Conservation (phyloP, 2,888 invertebrate species). For the Oligia strigilis region DNA sequence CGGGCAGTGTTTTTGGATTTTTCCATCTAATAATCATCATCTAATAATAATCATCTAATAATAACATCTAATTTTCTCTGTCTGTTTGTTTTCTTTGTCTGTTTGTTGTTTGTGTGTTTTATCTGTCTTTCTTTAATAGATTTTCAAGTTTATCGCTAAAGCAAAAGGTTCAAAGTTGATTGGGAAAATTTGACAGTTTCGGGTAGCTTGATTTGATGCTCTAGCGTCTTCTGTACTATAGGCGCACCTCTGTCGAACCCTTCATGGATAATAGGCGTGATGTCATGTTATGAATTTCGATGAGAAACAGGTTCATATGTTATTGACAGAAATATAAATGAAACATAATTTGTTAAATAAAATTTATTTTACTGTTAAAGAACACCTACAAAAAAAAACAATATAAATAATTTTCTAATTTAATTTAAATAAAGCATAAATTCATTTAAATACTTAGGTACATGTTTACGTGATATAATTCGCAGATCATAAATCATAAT, state of each 20-base stretch:
- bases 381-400: conserved; percentile 16
- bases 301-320: background rate
- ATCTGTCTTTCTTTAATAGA: too few relatives aligned
- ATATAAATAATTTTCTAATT: conserved; percentile 26
- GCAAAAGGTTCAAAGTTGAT: too few relatives aligned
- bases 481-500: conserved; percentile 24
- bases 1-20: background rate
- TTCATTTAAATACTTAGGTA: conserved; percentile 18
- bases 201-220: too few relatives aligned
- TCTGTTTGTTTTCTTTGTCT: too few relatives aligned
- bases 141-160: too few relatives aligned
- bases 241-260: background rate
- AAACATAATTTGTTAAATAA: background rate
- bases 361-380: conserved; percentile 29
- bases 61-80: too few relatives aligned
- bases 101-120: too few relatives aligned
- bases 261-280: background rate
- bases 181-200: too few relatives aligned
- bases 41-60: too few relatives aligned
- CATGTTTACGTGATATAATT: background rate
- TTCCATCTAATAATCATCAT: too few relatives aligned
- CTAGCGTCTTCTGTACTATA: background rate
- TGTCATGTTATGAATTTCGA: background rate
- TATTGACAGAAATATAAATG: background rate
- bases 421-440: conserved; percentile 23